Evolutionary conservation across 2,888 invertebrate species (phyloP).

Genomic region (Drosophila cognata): DNA sequence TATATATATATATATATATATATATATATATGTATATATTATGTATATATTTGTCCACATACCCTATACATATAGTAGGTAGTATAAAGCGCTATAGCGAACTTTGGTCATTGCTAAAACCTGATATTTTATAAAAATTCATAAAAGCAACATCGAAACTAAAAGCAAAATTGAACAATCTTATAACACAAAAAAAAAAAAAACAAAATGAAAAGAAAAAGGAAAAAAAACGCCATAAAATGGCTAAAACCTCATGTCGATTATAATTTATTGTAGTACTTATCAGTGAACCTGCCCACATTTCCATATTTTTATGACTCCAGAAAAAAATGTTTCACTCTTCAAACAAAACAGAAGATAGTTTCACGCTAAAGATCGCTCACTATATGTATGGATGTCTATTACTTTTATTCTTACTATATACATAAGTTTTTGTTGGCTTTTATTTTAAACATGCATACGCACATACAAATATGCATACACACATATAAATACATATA

Average conservation of each 20-base stretch:
- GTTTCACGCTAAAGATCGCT: conserved; percentile 54
- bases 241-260: conserved; percentile 70
- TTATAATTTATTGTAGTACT: conserved; percentile 75
- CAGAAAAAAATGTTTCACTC: conserved; percentile 23
- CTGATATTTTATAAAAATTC: conserved; percentile 75
- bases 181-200: conserved; percentile 47
- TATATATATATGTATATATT: too few species aligned
- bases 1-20: conserved; percentile 15
- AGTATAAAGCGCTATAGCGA: conserved; percentile 49
- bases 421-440: conserved; percentile 69
- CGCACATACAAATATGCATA: conserved; percentile 32
- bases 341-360: neutral
- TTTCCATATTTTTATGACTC: conserved; percentile 15
- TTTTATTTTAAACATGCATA: conserved; percentile 64
- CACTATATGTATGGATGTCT: conserved; percentile 54
- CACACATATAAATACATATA: conserved; percentile 19
- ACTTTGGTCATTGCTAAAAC: conserved; percentile 73
- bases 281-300: conserved; percentile 55
- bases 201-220: conserved; percentile 16
- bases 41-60: conserved; percentile 3
- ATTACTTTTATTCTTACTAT: conserved; percentile 51
- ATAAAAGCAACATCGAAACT: conserved; percentile 64
- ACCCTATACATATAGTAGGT: conserved; percentile 26
- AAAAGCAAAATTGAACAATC: conserved; percentile 72
- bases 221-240: conserved; percentile 64